phyloP scores from a whole-genome alignment of 2,797 vertebrate genomes.

The Fundulus diaphanus region DNA sequence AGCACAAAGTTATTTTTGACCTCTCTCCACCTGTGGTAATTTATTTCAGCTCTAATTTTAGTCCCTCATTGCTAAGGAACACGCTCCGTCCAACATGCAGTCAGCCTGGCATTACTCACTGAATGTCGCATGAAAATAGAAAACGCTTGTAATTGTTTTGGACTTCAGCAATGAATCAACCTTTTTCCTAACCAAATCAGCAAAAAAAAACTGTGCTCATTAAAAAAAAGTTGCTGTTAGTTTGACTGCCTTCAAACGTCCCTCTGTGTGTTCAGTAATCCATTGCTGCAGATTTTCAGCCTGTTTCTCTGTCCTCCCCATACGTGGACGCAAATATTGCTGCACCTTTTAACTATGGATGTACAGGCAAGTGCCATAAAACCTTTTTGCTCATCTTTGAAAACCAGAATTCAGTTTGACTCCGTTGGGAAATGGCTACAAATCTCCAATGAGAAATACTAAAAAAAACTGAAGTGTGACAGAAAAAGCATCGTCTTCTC shows the following conservation, averaged over 20 bases:
- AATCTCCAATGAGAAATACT: conserved; percentile 13
- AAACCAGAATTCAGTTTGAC: not conserved
- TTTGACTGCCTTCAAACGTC: not conserved
- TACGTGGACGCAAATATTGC: not conserved
- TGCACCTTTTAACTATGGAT: not conserved
- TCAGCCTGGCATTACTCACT: not conserved
- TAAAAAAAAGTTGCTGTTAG: not conserved
- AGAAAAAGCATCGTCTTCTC: conserved; percentile 5
- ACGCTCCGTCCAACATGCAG: not conserved
- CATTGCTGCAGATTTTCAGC: not conserved
- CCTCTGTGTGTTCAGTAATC: not conserved
- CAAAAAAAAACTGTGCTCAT: not conserved
- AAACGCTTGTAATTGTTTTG: not conserved
- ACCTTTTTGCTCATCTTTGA: not conserved
- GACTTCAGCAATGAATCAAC: not conserved
- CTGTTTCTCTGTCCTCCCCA: not conserved
- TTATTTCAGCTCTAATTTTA: not conserved
- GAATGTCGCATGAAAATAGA: not conserved
- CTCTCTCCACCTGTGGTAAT: not conserved
- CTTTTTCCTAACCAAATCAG: not conserved
- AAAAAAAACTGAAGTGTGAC: not conserved
- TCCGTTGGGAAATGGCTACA: not conserved
- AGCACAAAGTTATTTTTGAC: not conserved
- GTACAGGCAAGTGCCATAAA: not conserved
- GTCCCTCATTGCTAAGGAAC: not conserved